Conservation (phyloP, 2,797 vertebrate species). For the Coregonus suidteri region DNA sequence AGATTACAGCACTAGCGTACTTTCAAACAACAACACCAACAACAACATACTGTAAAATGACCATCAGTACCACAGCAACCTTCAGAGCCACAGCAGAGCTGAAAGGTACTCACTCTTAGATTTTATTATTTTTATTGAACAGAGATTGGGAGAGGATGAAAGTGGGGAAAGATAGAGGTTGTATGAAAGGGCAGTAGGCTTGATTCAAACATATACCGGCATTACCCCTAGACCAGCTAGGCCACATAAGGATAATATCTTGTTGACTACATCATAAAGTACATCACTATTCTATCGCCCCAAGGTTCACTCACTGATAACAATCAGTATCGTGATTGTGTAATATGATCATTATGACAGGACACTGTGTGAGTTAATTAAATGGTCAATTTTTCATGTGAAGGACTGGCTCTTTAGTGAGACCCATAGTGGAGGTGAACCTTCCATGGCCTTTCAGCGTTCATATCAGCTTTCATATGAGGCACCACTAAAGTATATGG, state of each 20-base stretch:
- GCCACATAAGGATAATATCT: not conserved
- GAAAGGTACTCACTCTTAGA: not conserved
- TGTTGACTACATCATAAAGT: conserved; percentile 8
- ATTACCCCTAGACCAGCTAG: too few species aligned
- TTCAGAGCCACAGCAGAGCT: not conserved
- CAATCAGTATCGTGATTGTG: not conserved
- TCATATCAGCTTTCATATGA: conserved; percentile 5
- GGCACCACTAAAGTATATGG: not conserved
- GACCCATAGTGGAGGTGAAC: conserved; percentile 8
- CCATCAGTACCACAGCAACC: not conserved
- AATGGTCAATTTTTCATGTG: conserved; percentile 16
- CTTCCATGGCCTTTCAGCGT: conserved; percentile 9
- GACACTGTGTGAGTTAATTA: conserved; percentile 12
- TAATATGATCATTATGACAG: conserved; percentile 32
- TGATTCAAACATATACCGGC: too few species aligned
- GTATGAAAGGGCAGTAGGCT: too few species aligned
- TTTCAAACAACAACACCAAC: too few species aligned
- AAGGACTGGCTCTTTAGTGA: conserved; percentile 13
- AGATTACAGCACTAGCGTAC: not conserved
- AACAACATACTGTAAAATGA: not conserved
- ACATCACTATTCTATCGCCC: conserved; percentile 17
- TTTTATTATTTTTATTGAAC: not conserved
- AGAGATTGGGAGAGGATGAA: too few species aligned
- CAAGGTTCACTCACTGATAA: conserved; percentile 13
- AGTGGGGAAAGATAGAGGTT: too few species aligned